These are phyloP conservation scores for Acanthurus tractus DNA, from an alignment of 2,797 vertebrate species.

Conservation along the genomic window DNA sequence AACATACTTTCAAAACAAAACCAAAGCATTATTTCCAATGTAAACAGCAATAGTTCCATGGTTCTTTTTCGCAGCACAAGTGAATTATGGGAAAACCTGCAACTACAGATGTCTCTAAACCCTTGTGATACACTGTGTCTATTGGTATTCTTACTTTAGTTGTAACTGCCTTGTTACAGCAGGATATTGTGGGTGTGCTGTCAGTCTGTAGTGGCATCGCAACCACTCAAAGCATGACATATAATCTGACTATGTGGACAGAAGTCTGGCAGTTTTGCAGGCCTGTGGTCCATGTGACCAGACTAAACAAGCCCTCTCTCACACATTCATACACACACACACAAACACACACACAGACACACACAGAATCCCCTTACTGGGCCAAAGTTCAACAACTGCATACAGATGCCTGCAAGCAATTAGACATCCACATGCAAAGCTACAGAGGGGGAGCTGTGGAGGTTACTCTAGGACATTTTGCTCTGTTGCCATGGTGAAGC, in stretches of 20 bases:
- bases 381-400: slow-evolving; percentile 87
- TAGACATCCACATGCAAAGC: slow-evolving; percentile 80
- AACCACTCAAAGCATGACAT: slow-evolving; percentile 71
- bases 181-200: slow-evolving; percentile 50
- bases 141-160: slow-evolving; percentile 19
- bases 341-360: slow-evolving; percentile 46
- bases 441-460: slow-evolving; percentile 69
- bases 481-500: slow-evolving; percentile 84
- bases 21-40: slow-evolving; percentile 7
- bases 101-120: slow-evolving; percentile 22
- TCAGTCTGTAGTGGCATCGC: slow-evolving; percentile 61
- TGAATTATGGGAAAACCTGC: slow-evolving; percentile 33
- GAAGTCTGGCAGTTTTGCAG: slow-evolving; percentile 74
- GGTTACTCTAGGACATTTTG: slow-evolving; percentile 87
- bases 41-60: slow-evolving; percentile 19
- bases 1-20: slow-evolving; percentile 39
- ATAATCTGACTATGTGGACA: slow-evolving; percentile 74
- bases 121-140: slow-evolving; percentile 13
- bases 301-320: slow-evolving; percentile 84
- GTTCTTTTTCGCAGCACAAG: slow-evolving; percentile 23
- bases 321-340: slow-evolving; percentile 29
- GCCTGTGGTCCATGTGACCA: slow-evolving; percentile 83
- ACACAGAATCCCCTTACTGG: slow-evolving; percentile 81
- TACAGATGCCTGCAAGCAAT: slow-evolving; percentile 83
- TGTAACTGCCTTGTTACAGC: slow-evolving; percentile 53